Evolutionary conservation across 2,888 invertebrate species (phyloP), one percentile per base, ranked within the genome.

Genomic region (Leucophora obtusa): DNA sequence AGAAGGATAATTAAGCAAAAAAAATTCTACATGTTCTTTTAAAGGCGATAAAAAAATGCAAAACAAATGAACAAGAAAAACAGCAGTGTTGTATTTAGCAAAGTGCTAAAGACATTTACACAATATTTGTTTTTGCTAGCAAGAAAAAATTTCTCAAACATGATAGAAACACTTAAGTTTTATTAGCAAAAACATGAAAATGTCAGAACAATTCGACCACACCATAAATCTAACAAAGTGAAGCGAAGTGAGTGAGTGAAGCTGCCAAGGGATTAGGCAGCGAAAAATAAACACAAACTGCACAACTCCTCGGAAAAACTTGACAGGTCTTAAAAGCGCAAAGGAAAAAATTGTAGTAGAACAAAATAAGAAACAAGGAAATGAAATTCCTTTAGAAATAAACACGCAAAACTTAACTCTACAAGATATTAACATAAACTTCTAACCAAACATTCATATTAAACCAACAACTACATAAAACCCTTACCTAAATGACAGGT

Each of bases 221-320:
- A 71, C 80, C 62, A 81, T 82, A 81, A 82, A 82, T 82, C 69
- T 78, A 78, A 47, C 35, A 72, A 75, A 68, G 71, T n/a, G n/a
- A n/a, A n/a, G n/a, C n/a, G n/a, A n/a, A n/a, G n/a, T n/a, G n/a
- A n/a, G n/a, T 69, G 63, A 72, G 72, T 56, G 71, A 75, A 74
- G 71, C 71, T 72, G 79, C 54, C 82, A 70, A 51, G 77, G 73
- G 73, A 77, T 65, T 66, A 74, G 35, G 60, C 59, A 66, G 59
- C 54, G 35, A 60, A 66, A 33, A 65, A 58, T 33, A 15, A 38
- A 38, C 38, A 11, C 14, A 38, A 47, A 47, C 43, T 47, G 43
- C 2, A 14, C n/a, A n/a, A 59, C 56, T 59, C 21, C 38, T 53
- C 15, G 53, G 24, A 58, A 50, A 65, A 60, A 21, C 35, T 69